Evolutionary conservation across 1,140 invertebrate species (phyloP), one percentile per base, ranked within the genome.

Genomic region (Heterodera schachtii): DNA sequence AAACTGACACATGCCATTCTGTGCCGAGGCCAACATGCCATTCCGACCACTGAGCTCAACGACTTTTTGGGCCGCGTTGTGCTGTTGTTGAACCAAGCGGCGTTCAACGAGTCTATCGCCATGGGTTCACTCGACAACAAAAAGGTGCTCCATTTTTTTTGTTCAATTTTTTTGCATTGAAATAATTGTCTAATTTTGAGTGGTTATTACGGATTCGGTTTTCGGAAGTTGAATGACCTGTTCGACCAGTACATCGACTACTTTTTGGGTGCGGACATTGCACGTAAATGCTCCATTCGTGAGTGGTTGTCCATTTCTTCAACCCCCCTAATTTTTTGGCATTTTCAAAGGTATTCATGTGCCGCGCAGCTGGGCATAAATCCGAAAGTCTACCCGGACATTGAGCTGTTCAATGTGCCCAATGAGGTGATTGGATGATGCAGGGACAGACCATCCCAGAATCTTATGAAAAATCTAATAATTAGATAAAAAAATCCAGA

Each of bases 241-340:
- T 81, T 81, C 69, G 41, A 66, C n/a, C 49, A 41, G 44, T 81
- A 81, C 69, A 5, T 81, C 31, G 44, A 81, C 41, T 81, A 80
- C 70, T 81, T 78, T 80, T 47, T 67, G 79, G 19, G 11, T 19
- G 31, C 57, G n/a, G 44, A 81, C 47, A 78, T 81, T 43, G 46
- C 80, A 44, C 66, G 44, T 47, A 60, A 21, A 46, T 60, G 7
- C 67, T 66, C 80, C 75, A 81, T 81, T 70, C 80, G 80, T 8
- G 76, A 79, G 31, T 81, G 80, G 80, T 81, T 78, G 80, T 80
- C 49, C 7, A 6, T 16, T 78, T 44, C n/a, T n/a, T 71, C 13
- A 0, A 79, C 46, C 57, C 44, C 47, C 46, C 79, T 8, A 80
- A 60, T 31, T 81, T 19, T 21, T 60, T 3, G 47, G 52, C 2